These are phyloP conservation scores for Varanus komodoensis DNA, from an alignment of 2,113 vertebrate genomes.

Conservation along the genomic window DNA sequence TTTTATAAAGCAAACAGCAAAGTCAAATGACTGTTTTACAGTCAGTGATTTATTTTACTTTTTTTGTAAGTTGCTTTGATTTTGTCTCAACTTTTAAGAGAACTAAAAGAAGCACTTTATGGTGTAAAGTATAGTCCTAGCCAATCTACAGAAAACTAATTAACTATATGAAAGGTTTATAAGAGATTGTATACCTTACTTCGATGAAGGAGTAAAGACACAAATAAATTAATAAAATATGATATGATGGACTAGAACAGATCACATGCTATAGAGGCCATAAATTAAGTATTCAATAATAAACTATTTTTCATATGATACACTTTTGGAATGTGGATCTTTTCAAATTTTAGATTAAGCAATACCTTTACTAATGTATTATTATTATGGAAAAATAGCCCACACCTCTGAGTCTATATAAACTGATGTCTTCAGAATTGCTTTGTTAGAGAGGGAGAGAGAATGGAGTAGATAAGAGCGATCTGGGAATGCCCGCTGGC, in stretches of 20 bases:
- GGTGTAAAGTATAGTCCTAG: not conserved
- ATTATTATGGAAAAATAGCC: no score
- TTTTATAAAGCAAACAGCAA: slow-evolving; percentile 42
- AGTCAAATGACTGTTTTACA: slow-evolving; percentile 29
- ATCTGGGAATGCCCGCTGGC: no score
- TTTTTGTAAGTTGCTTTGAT: slow-evolving; percentile 6
- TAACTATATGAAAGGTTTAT: slow-evolving; percentile 13
- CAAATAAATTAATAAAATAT: not conserved
- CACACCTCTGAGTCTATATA: no score
- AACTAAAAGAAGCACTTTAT: slow-evolving; percentile 21
- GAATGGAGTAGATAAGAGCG: no score
- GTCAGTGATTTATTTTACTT: not conserved
- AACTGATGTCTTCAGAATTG: no score
- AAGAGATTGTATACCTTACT: not conserved
- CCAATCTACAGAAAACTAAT: slow-evolving; percentile 8
- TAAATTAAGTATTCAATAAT: not conserved
- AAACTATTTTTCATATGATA: not conserved
- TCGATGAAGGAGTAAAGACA: not conserved
- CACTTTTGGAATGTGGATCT: not conserved
- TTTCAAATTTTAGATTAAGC: not conserved
- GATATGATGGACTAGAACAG: not conserved
- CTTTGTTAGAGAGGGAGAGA: no score
- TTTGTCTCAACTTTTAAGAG: not conserved
- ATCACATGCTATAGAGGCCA: not conserved
- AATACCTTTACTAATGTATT: not conserved